These are phyloP conservation scores for Amblyraja radiata DNA, from an alignment of 2,797 vertebrate genomes.

Conservation along the genomic window DNA sequence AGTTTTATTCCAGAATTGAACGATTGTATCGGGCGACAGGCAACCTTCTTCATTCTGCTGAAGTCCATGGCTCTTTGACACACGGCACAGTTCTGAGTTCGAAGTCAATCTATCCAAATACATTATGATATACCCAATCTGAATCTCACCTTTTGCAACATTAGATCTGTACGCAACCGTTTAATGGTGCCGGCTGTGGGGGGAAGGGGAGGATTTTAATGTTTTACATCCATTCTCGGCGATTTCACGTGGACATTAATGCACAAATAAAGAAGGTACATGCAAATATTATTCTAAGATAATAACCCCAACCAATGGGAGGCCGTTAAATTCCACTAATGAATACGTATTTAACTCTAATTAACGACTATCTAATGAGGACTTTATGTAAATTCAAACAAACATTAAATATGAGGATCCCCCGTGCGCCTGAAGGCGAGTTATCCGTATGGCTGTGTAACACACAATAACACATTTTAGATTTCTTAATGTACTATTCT, in stretches of 20 bases:
- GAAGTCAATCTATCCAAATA: neutral
- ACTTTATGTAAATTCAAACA: conserved; percentile 34
- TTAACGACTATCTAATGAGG: conserved; percentile 35
- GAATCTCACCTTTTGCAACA: neutral
- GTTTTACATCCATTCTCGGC: neutral
- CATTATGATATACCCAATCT: neutral
- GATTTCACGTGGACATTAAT: neutral
- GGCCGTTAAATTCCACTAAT: conserved; percentile 25
- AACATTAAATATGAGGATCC: conserved; percentile 34
- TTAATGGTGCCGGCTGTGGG: neutral
- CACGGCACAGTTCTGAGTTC: neutral
- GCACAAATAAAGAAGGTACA: neutral
- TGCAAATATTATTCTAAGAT: conserved; percentile 32
- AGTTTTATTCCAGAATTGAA: neutral
- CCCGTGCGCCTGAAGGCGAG: conserved; percentile 2
- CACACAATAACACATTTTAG: neutral
- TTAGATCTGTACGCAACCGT: neutral
- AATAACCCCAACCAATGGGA: conserved; percentile 33
- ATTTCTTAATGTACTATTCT: neutral
- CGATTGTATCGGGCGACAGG: neutral
- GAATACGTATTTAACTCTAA: conserved; percentile 37
- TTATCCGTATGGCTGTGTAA: neutral
- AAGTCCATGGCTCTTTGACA: neutral
- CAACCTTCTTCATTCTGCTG: neutral
- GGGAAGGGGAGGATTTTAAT: neutral